phyloP scores from a whole-genome alignment of 1,140 invertebrate genomes.

The Tetramorium simillimum region DNA sequence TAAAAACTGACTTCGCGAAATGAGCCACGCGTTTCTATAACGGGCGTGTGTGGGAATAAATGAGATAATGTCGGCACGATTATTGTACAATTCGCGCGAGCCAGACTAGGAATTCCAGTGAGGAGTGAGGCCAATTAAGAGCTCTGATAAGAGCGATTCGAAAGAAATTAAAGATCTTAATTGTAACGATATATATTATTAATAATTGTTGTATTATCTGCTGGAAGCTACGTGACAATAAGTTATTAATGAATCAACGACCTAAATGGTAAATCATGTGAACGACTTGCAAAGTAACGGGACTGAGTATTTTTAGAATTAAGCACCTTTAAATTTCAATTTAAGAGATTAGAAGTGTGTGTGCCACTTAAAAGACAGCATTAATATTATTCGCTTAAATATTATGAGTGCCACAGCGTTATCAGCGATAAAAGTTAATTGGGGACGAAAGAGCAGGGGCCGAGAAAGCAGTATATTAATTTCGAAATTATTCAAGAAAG shows the following conservation, averaged over 20 bases:
- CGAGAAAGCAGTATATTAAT: neutral
- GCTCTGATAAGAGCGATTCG: neutral
- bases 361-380: neutral
- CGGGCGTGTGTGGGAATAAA: neutral
- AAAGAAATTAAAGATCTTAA: neutral
- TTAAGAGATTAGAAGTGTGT: neutral
- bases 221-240: neutral
- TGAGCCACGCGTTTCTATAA: neutral
- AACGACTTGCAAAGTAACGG: neutral
- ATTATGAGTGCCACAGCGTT: neutral
- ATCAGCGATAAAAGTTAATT: neutral
- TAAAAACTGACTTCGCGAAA: neutral
- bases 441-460: neutral
- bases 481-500: neutral
- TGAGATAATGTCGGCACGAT: neutral
- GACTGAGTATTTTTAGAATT: neutral
- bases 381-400: neutral
- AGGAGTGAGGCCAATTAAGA: constrained; percentile 7
- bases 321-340: neutral
- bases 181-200: neutral
- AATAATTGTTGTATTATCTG: neutral
- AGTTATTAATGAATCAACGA: neutral
- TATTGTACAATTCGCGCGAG: neutral
- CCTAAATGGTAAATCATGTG: neutral
- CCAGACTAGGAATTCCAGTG: neutral